Evolutionary conservation across 2,888 invertebrate genomes (phyloP), one percentile per base, ranked within the genome.

Genomic region (Scaptomyza polygonia): DNA sequence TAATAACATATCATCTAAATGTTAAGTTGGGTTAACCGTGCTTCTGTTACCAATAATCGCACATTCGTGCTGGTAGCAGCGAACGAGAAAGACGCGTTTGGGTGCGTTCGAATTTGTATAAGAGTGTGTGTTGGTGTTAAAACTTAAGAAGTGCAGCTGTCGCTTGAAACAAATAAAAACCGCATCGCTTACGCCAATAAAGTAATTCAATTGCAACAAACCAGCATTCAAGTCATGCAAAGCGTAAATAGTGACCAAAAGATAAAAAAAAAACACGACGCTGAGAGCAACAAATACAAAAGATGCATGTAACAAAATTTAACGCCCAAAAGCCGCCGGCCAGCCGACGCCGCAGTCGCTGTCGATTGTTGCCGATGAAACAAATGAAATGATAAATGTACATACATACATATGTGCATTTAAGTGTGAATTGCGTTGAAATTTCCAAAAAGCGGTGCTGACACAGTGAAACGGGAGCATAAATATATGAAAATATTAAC

Each of bases 241-340:
- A 42, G 30, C 44, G 43, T 32, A 14, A 18, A 54, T 55, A 57
- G 52, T 45, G 43, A 12, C 14, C 18, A 36, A 55, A 27, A 57
- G n/a, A 14, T 11, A 47, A 45, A 42, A 43, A 45, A 43, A 64
- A 49, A 51, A 49, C 49, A 56, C 7, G 3, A 14, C 12, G 48
- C 30, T 36, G 1, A 27, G 16, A 54, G 12, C 40, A 27, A 51
- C 62, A 61, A 14, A 51, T 48, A 49, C 48, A 51, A 63, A 59
- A 34, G 70, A 52, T 59, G 61, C 75, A 77, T 64, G 69, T 71
- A 65, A 71, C 78, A 78, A 56, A 67, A 69, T 69, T 78, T 73
- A 59, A 82, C 87, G 82, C 83, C 88, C 79, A 86, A 82, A 83
- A 82, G 80, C 77, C 86, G 84, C 84, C 84, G 84, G 80, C 72